These are phyloP conservation scores for Ceyx margarethae DNA, from an alignment of 2,113 vertebrate species.

Conservation along the genomic window DNA sequence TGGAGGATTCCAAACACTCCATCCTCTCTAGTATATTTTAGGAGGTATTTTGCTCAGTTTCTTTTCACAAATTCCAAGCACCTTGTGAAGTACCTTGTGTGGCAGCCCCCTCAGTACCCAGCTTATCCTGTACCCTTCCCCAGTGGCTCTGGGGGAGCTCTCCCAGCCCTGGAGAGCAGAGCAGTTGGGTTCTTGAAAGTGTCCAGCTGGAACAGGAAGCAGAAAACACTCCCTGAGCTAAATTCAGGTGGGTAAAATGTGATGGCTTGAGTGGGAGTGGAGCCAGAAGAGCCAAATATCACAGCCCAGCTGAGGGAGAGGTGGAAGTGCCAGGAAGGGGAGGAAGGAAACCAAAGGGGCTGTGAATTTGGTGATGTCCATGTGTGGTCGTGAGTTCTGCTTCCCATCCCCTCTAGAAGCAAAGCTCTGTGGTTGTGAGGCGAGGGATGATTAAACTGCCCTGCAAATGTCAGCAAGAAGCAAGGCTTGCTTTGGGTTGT, in stretches of 20 bases:
- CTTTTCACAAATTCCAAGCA: background rate
- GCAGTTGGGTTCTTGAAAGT: background rate
- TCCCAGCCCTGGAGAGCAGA: background rate
- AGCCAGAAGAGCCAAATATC: background rate
- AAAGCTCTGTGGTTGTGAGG: slow-evolving; percentile 48
- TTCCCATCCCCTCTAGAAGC: background rate
- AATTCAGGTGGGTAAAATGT: background rate
- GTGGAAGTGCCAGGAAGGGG: slow-evolving; percentile 10
- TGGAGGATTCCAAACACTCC: too few relatives aligned
- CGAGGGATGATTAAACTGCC: slow-evolving; percentile 21
- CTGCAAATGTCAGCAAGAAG: slow-evolving; percentile 37
- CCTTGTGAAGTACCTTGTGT: background rate
- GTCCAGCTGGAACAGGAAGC: background rate
- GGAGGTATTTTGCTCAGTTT: background rate
- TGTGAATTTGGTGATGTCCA: background rate
- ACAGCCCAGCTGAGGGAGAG: background rate
- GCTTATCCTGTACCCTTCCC: background rate
- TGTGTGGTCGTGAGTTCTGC: slow-evolving; percentile 3
- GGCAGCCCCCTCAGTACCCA: background rate
- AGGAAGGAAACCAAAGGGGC: background rate
- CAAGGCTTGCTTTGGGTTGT: background rate
- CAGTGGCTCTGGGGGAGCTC: background rate
- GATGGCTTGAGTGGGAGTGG: background rate
- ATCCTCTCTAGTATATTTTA: background rate
- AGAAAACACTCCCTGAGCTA: background rate